phyloP scores from a whole-genome alignment of 92 coral and sea anemone genomes.

The Anthopleura xanthogrammica region DNA sequence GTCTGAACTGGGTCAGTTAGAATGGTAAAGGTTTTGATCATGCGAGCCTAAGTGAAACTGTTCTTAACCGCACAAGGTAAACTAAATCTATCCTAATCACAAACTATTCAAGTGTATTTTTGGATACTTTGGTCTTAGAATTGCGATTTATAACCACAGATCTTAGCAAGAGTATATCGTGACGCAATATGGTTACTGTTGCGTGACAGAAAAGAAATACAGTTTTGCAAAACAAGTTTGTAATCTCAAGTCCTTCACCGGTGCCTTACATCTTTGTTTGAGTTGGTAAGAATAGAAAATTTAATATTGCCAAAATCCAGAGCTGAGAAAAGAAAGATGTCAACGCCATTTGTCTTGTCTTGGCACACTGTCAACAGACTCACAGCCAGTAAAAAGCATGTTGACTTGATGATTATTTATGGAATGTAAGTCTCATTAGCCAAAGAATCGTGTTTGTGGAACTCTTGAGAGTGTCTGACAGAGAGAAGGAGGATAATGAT shows the following conservation, averaged over 20 bases:
- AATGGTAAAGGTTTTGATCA: too few relatives aligned
- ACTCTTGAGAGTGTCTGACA: background rate
- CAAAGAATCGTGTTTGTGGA: background rate
- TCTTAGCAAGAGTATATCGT: background rate
- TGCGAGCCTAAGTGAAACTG: too few relatives aligned
- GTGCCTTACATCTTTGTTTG: background rate
- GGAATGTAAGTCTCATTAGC: background rate
- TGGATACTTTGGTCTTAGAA: too few relatives aligned
- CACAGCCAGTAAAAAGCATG: background rate
- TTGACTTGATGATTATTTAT: background rate
- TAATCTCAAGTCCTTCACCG: background rate
- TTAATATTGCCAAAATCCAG: background rate
- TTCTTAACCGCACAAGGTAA: too few relatives aligned
- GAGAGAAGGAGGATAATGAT: background rate
- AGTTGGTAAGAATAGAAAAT: background rate
- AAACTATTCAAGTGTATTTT: too few relatives aligned
- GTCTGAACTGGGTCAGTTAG: too few relatives aligned
- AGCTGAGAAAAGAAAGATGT: background rate
- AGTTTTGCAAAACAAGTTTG: background rate
- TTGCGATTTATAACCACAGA: too few relatives aligned
- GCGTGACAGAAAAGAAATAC: background rate
- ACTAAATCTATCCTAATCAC: too few relatives aligned
- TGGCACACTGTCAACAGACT: conserved; percentile 2
- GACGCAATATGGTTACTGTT: background rate
- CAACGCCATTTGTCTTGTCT: background rate